phyloP scores from a whole-genome alignment of 1,140 invertebrate genomes.

The Drosophila watanabei region DNA sequence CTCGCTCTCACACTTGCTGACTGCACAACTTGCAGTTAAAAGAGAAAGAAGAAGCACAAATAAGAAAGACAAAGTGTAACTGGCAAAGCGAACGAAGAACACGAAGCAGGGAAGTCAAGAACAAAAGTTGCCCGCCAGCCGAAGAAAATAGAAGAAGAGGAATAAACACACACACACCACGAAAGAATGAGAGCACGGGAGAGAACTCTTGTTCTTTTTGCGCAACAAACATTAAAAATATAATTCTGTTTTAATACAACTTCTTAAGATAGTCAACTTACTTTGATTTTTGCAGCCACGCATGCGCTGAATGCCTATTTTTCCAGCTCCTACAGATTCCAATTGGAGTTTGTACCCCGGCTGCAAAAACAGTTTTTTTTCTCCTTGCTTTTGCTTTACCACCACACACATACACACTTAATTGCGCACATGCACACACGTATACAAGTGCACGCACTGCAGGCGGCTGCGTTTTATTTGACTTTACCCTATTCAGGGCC shows the following conservation, averaged over 20 bases:
- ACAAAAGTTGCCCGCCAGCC: conserved; percentile 46
- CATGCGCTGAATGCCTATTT: conserved; percentile 47
- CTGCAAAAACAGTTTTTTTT: conserved; percentile 47
- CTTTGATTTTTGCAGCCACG: conserved; percentile 34
- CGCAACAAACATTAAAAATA: not conserved
- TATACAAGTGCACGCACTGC: conserved; percentile 61
- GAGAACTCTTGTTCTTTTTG: conserved; percentile 1
- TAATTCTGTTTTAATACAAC: too few species aligned
- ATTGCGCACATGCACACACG: conserved; percentile 27
- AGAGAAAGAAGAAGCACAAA: conserved; percentile 43
- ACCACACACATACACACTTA: conserved; percentile 28
- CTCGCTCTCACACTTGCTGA: conserved; percentile 24
- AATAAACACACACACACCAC: conserved; percentile 33
- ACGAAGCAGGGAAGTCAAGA: conserved; percentile 45
- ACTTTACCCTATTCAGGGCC: not conserved
- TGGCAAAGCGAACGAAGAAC: conserved; percentile 36
- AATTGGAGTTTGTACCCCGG: conserved; percentile 75
- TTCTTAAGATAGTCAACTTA: not conserved
- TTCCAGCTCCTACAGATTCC: conserved; percentile 33
- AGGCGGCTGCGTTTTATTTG: conserved; percentile 39
- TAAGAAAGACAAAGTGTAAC: conserved; percentile 66
- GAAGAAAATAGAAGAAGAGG: conserved; percentile 20
- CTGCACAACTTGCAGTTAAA: conserved; percentile 39
- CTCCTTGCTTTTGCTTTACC: conserved; percentile 20
- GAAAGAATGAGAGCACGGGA: not conserved